Base-by-base conservation (phyloP, 2,888 invertebrate species). In the Cecidostiba fungosa region DNA sequence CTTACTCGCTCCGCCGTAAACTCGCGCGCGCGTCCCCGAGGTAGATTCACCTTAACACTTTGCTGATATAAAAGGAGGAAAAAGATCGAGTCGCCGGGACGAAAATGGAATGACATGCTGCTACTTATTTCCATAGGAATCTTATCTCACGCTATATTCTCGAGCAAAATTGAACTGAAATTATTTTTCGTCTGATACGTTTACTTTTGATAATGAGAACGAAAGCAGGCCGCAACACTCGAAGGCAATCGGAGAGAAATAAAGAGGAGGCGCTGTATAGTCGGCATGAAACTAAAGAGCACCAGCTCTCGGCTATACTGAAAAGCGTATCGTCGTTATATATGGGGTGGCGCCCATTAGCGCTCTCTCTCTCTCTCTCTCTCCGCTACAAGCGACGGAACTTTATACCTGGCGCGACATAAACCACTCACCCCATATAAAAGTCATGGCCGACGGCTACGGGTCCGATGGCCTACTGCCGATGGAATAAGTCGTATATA, bases 401-500 rank as follows among this genome's bases (percentile, higher is more conserved):
- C 91, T 93, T 92, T 92, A 92, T 92, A 92, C 93, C 92, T 91
- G 92, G 86, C 86, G 92, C 89, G 91, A 91, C 90, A 89, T 89
- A 89, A 90, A 89, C 89, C 87, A 88, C 88, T 87, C 90, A 88
- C 88, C 87, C 84, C 87, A 82, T 89, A 91, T 91, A 91, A 91
- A 91, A 90, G 88, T 89, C 87, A 87, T 85, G 86, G 85, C 83
- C 84, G 32, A 4, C 66, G 62, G 62, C 26, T 82, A 87, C 62
- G 26, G 66, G 12, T 66, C 36, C n/a, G 1, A 54, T 59, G 47
- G 77, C 66, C 82, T 77, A 54, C 81, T 84, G 73, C 26, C 16
- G 36, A 23, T 59, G 54, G 54, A 59, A 1, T n/a, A n/a, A 59
- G 54, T n/a, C 54, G n/a, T 59, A n/a, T 4, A 10, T 23, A 0